Conservation (phyloP, 2,888 invertebrate species). For the Tipula unca region DNA sequence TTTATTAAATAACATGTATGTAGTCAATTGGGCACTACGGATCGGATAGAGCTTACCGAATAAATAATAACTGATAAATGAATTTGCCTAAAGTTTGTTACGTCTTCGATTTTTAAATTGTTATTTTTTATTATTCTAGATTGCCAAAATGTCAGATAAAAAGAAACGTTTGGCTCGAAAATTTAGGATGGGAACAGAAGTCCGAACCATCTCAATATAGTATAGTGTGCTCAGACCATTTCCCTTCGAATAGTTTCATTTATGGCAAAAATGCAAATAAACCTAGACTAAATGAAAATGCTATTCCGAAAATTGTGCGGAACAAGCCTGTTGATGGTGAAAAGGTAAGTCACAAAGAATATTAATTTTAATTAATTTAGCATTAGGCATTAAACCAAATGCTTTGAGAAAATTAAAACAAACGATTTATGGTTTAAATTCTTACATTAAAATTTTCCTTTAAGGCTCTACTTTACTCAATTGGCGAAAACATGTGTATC, state of each 20-base stretch:
- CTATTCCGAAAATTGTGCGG: background rate
- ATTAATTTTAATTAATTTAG: background rate
- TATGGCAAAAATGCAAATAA: background rate
- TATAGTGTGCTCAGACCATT: background rate
- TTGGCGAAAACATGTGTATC: no score
- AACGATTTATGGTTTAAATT: no score
- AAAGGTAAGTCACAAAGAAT: background rate
- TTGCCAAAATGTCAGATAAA: background rate
- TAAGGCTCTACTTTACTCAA: no score
- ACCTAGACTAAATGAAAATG: background rate
- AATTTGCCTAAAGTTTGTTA: no score
- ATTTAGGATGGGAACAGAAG: background rate
- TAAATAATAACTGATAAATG: no score
- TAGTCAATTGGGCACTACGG: background rate
- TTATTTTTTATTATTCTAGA: background rate
- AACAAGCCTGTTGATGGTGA: background rate
- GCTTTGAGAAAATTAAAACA: no score
- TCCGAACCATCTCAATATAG: background rate
- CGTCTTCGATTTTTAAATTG: no score
- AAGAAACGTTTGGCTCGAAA: background rate
- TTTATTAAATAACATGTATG: background rate
- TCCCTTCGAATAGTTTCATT: background rate
- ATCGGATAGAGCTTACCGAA: no score
- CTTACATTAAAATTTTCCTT: no score
- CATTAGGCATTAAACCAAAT: no score